Evolutionary conservation across 2,797 vertebrate species (phyloP).

Genomic region (Scomberomorus guttatus): DNA sequence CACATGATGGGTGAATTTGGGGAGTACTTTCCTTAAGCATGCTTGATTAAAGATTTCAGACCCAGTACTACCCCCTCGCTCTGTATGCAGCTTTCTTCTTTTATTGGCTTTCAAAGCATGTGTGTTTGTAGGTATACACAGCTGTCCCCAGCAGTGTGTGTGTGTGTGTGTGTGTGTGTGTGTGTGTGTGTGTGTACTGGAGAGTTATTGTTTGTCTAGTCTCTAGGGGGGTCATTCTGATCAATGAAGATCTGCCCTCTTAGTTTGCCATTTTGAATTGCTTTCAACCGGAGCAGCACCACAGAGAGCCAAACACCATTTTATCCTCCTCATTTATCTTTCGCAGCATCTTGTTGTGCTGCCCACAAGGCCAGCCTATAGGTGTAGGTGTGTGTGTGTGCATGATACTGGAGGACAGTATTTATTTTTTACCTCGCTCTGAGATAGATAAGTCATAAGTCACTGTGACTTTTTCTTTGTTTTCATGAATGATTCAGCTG

Average conservation of each 20-base stretch:
- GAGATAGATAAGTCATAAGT: conserved; percentile 55
- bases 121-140: neutral
- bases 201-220: conserved; percentile 43
- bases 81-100: no score
- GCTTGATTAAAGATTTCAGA: no score
- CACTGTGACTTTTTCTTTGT: conserved; percentile 53
- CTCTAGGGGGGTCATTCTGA: conserved; percentile 46
- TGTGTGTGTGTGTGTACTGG: conserved; percentile 17
- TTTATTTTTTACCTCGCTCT: conserved; percentile 23
- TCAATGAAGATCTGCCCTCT: conserved; percentile 58
- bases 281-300: conserved; percentile 36
- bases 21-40: no score
- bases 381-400: conserved; percentile 1
- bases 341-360: conserved; percentile 39
- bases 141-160: neutral
- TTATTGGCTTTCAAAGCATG: neutral
- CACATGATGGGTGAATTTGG: no score
- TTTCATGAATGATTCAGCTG: conserved; percentile 57
- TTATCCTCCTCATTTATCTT: conserved; percentile 64
- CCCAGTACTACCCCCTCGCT: no score
- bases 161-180: conserved; percentile 6
- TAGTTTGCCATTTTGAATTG: conserved; percentile 51
- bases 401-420: conserved; percentile 16
- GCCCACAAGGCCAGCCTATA: conserved; percentile 24
- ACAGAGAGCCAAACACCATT: conserved; percentile 32